Base-by-base conservation (phyloP, 35 echinoderm and acorn worm species). In the Apostichopus parvimensis region DNA sequence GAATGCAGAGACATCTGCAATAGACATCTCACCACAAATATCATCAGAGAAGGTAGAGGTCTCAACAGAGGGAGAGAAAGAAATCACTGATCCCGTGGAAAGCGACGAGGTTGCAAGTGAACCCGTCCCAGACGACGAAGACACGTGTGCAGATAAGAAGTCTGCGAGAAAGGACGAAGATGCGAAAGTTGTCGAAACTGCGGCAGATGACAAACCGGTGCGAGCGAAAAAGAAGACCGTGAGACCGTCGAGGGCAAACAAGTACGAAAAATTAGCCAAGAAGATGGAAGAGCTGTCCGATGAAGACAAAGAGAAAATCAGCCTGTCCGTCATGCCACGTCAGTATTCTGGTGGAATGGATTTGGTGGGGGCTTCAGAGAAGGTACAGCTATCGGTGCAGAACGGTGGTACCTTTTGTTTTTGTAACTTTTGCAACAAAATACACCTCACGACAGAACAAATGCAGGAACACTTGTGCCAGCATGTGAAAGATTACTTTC, bases 391-490 rank as follows among this genome's bases (percentile, higher is more conserved):
- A 5, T 10, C 76, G 5, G 76, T 77, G 8, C 89, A 77, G 18
- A 91, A 79, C 59, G 89, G 71, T 5, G 76, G 59, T 13, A 24
- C 17, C 20, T 79, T 91, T 9, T 91, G 89, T 20, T 8, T 91
- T 1, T 91, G 89, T 15, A 57, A 13, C 18, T 79, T 91, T 60
- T 91, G 89, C 55, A 73, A 56, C 9, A n/a, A 78, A 57, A 78
- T 79, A 15, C 5, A 54, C 55, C 89, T 20, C 5, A 91, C 72
- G 6, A 9, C 71, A 79, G 89, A 91, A 6, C 56, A 57, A 8
- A 79, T 79, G 89, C 78, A 78, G 25, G 77, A 77, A 25, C 89
- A 91, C n/a, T 60, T 91, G 53, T 61, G 56, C 12, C 72, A 60
- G n/a, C 89, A 91, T 8, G 15, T 91, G 15, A 54, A 20, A 54